phyloP scores from a whole-genome alignment of 30 jellyfish, hydroid and myxozoan genomes.

The Catostylus mosaicus region DNA sequence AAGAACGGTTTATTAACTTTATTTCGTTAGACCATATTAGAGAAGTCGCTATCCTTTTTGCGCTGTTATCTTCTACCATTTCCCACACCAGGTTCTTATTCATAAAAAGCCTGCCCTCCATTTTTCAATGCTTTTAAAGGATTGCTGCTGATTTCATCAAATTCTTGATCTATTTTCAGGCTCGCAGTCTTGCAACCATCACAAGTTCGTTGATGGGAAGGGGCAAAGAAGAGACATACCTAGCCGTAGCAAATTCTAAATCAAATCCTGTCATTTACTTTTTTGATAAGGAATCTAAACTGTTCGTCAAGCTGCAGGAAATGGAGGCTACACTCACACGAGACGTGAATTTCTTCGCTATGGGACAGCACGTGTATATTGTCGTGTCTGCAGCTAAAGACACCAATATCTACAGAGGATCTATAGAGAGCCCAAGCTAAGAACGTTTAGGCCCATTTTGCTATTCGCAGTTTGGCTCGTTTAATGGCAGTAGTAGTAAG shows the following conservation, averaged over 20 bases:
- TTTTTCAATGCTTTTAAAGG: no score
- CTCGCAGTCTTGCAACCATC: conserved; percentile 85
- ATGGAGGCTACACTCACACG: conserved; percentile 86
- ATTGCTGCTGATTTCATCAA: no score
- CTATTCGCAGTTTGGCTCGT: no score
- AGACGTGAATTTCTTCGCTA: conserved; percentile 87
- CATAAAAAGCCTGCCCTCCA: no score
- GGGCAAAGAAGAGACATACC: conserved; percentile 68
- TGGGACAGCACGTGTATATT: conserved; percentile 76
- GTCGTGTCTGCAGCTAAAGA: conserved; percentile 87
- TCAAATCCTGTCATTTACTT: conserved; percentile 78
- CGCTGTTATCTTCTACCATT: no score
- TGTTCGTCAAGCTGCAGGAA: conserved; percentile 84
- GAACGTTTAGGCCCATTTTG: no score
- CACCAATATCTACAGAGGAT: conserved; percentile 89
- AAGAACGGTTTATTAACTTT: no score
- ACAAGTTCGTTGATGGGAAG: conserved; percentile 62
- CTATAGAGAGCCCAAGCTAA: conserved; percentile 3
- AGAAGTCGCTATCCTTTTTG: no score
- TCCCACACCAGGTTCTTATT: no score
- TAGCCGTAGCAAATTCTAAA: conserved; percentile 80
- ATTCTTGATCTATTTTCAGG: conserved; percentile 51
- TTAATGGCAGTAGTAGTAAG: no score
- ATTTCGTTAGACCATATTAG: no score
- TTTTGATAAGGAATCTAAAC: conserved; percentile 32